These are phyloP conservation scores for Boulengeromyrus knoepffleri DNA, from an alignment of 2,113 vertebrate species.

Conservation along the genomic window DNA sequence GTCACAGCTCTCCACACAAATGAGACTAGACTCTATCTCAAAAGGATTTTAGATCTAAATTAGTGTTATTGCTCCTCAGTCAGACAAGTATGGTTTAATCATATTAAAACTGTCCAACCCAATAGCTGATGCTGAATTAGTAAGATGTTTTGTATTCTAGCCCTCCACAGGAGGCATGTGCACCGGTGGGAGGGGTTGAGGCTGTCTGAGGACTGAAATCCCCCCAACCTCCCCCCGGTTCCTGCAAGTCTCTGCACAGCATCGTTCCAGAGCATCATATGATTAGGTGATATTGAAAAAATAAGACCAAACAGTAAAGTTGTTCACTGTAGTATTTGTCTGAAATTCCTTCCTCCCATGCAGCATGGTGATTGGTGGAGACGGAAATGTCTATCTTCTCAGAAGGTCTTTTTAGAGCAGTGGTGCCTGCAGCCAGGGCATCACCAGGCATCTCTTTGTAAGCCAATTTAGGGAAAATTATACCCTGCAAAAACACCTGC, in stretches of 20 bases:
- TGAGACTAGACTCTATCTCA: neutral
- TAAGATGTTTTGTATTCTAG: neutral
- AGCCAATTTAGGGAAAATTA: neutral
- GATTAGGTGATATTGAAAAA: neutral
- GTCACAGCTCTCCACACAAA: neutral
- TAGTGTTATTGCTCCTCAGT: neutral
- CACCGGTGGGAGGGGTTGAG: neutral
- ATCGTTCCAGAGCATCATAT: neutral
- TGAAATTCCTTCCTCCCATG: neutral
- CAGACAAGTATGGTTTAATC: neutral
- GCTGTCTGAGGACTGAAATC: neutral
- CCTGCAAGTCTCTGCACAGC: neutral
- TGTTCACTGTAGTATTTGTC: neutral
- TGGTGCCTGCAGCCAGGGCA: slow-evolving; percentile 71
- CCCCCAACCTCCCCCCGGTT: neutral
- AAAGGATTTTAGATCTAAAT: neutral
- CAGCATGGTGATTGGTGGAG: neutral
- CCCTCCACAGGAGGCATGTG: neutral
- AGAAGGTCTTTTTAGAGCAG: slow-evolving; percentile 70
- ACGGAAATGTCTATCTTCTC: slow-evolving; percentile 8
- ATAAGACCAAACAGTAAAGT: neutral
- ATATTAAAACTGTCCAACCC: neutral
- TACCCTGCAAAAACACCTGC: neutral
- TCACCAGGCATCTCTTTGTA: slow-evolving; percentile 68
- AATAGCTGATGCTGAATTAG: neutral